Evolutionary conservation across 1,140 invertebrate genomes (phyloP).

Genomic region (Euglossa dilemma): DNA sequence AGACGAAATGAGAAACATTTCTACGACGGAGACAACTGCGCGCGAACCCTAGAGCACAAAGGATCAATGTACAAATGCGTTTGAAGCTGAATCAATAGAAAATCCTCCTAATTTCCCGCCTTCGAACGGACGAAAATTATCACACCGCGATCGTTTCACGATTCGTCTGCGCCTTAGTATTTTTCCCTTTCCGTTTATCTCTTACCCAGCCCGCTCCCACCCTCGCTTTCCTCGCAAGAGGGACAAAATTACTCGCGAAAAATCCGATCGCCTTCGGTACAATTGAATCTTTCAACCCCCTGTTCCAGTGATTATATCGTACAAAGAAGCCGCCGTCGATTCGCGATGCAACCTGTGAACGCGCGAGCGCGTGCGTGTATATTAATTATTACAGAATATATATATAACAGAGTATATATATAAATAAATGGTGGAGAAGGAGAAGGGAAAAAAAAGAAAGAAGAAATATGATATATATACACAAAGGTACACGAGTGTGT

Average conservation of each 20-base stretch:
- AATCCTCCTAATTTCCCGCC: neutral
- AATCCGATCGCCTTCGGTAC: conserved; percentile 29
- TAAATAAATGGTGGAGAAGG: conserved; percentile 6
- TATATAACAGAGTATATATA: conserved; percentile 43
- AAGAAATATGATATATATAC: conserved; percentile 37
- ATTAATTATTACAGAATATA: conserved; percentile 44
- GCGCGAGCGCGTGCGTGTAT: conserved; percentile 36
- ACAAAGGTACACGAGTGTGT: conserved; percentile 26
- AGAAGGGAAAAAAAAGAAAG: neutral
- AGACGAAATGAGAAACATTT: neutral
- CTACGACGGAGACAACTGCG: neutral
- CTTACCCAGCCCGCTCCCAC: neutral
- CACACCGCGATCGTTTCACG: too few relatives aligned
- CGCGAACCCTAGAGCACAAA: conserved; percentile 18
- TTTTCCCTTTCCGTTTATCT: neutral
- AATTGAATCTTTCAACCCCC: conserved; percentile 13
- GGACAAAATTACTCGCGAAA: neutral
- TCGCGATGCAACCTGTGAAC: conserved; percentile 24
- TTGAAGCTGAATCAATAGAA: neutral
- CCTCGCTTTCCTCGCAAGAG: neutral
- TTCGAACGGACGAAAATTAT: neutral
- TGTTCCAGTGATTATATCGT: conserved; percentile 43
- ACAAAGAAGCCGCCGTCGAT: conserved; percentile 34
- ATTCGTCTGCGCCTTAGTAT: neutral
- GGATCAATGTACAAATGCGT: conserved; percentile 11